These are phyloP conservation scores for Liolophura sinensis DNA, from an alignment of 1,140 invertebrate genomes.

Conservation along the genomic window DNA sequence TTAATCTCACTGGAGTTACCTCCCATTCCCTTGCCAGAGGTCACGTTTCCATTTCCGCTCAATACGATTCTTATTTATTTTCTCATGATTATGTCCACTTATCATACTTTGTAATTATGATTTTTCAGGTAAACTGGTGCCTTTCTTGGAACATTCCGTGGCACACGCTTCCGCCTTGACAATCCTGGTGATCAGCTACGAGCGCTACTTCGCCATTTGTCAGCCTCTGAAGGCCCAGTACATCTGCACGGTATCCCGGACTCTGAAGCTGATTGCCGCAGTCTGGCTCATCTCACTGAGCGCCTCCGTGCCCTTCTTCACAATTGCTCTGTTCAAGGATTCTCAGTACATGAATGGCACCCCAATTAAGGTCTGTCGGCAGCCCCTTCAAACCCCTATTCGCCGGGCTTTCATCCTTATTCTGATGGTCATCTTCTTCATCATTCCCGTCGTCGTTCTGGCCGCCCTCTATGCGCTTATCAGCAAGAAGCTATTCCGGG, in stretches of 20 bases:
- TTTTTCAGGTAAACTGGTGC: conserved; percentile 44
- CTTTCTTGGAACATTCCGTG: conserved; percentile 88
- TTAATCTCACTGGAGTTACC: too few species aligned
- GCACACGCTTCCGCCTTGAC: conserved; percentile 90
- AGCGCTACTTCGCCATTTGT: conserved; percentile 92
- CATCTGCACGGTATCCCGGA: conserved; percentile 85
- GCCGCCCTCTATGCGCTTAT: conserved; percentile 74
- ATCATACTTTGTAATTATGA: too few species aligned
- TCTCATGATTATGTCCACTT: too few species aligned
- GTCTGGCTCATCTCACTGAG: conserved; percentile 82
- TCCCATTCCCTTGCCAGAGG: too few species aligned
- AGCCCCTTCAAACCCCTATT: conserved; percentile 66
- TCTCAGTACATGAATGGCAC: conserved; percentile 7
- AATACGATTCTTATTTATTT: too few species aligned
- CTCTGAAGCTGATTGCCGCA: conserved; percentile 73
- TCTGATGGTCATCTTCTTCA: conserved; percentile 80
- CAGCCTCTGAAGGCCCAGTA: conserved; percentile 86
- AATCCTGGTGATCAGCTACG: conserved; percentile 82
- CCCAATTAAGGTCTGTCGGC: conserved; percentile 17
- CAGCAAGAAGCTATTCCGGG: conserved; percentile 11
- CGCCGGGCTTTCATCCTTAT: conserved; percentile 76
- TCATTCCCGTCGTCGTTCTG: conserved; percentile 78
- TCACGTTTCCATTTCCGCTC: too few species aligned
- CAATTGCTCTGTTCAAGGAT: conserved; percentile 24
- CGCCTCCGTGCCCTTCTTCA: conserved; percentile 69